Base-by-base conservation (phyloP, 64 coral and sea anemone species). In the Montipora foliosa region DNA sequence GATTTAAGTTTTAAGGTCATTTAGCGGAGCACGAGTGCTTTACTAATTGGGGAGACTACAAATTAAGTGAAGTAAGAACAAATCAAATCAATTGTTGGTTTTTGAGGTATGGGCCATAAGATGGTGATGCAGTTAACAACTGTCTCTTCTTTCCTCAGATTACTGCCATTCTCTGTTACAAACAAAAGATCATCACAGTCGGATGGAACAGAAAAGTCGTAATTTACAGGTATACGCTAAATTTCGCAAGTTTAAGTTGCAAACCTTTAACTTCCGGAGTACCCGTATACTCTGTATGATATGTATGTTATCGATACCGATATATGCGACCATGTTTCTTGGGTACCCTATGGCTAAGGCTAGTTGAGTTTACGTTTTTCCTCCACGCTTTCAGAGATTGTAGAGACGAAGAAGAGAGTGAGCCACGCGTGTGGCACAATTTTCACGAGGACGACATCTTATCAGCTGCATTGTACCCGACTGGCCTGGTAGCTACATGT, bases 381-480 rank as follows among this genome's bases (percentile, higher is more conserved):
- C 3, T 71, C 4, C 9, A 17, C 49, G 46, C 60, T 73, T 20
- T 16, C 61, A 99, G 95, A 51, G 95, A 99, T 44, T 94, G 90
- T 16, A 89, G 92, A 24, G 89, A 97, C 5, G 92, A 97, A 15
- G 95, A 99, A 25, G 98, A 99, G 50, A 89, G 77, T 53, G 92
- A 96, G 12, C 98, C 98, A 3, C 92, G 98, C 21, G 86, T 99
- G 4, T 99, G 98, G 98, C 20, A 64, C 24, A 87, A 92, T 52
- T 96, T 96, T 21, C 98, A 99, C 79, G 89, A 96, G 24, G 98
- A 99, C 8, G 98, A 99, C 46, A 99, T 99, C 47, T 76, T 99
- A 61, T 99, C 98, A 4, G 96, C 96, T n/a, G 89, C 92, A 5
- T 72, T 99, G 37, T 94, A 99, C 74, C 88, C 76, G 14, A 85